Evolutionary conservation across 2,113 vertebrate species (phyloP), one percentile per base, ranked within the genome.

Genomic region (Brevimyrus niger): DNA sequence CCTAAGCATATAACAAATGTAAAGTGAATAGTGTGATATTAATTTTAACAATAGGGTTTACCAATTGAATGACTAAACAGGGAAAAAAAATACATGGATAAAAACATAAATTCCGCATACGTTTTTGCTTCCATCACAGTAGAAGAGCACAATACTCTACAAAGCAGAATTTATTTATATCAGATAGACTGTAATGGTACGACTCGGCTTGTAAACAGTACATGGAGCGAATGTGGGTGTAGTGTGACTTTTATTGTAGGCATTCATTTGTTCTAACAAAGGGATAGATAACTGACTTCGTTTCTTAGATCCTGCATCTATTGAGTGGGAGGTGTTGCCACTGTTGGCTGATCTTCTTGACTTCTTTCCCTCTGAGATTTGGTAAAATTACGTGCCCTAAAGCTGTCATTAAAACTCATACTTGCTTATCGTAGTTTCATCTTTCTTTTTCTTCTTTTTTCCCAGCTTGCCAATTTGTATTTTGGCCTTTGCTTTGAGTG

Each of bases 381-480:
- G 11, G 35, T 8, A 53, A 87, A 87, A 87, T 87, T 55, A 53
- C 27, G 48, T 87, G 85, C 85, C 85, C 85, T 87, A 87, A 87
- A 87, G 85, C 85, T 87, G 85, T 87, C 85, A 87, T 87, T 87
- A 87, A 55, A 55, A 86, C 48, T 87, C 85, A 87, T 4, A 53
- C 50, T 87, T 27, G 47, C n/a, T 87, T 87, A 87, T 6, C 38
- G 53, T 87, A 38, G 85, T 87, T 87, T 87, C 50, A 21, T 87
- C 27, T 87, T 53, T 35, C 13, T 55, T 35, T 53, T 87, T 31
- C n/a, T 86, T 86, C 27, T 86, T 86, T 15, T 47, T 47, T 31
- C 27, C 31, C 50, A 38, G 82, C 44, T 84, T 84, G 17, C 82
- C 82, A 84, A 55, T 53, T 87, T 87, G 50, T 53, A 38, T 35